A percentile compares a stretch with the other conserved stretches of the same genome.
phyloP scores from a whole-genome alignment of 2,888 invertebrate genomes.

The Ophioninae sp. region DNA sequence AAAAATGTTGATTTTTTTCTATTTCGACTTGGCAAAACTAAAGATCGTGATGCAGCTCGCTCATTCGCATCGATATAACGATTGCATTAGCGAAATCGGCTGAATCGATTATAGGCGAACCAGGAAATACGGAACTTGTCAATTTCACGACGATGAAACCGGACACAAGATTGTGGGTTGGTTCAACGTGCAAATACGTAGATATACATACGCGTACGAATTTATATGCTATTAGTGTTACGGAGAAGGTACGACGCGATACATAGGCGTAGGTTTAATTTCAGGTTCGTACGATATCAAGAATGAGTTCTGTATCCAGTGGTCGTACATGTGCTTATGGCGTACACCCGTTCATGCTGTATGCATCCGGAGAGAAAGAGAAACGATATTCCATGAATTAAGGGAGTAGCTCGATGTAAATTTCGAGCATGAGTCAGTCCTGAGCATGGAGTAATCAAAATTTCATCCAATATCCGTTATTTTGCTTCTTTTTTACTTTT shows the following conservation, averaged over 20 bases:
- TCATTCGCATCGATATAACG: not conserved
- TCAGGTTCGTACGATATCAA: constrained; percentile 40
- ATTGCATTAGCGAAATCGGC: constrained; percentile 13
- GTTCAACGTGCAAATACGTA: constrained; percentile 10
- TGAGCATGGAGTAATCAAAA: not conserved
- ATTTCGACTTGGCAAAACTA: not conserved
- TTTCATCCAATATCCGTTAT: not conserved
- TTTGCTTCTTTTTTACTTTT: not conserved
- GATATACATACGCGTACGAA: constrained; percentile 3
- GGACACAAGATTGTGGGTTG: constrained; percentile 30
- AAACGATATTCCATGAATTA: constrained; percentile 51
- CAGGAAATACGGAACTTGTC: constrained; percentile 55
- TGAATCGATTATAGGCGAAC: constrained; percentile 22
- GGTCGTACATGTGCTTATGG: constrained; percentile 24
- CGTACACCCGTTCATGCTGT: not conserved
- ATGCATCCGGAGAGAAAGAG: not conserved
- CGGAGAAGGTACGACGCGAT: constrained; percentile 40
- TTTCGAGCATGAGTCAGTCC: not conserved
- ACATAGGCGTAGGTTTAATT: constrained; percentile 59
- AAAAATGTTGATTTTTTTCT: too few species aligned
- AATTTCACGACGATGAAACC: constrained; percentile 41
- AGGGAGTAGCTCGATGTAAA: not conserved
- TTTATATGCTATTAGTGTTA: constrained; percentile 30
- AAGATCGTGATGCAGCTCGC: not conserved
- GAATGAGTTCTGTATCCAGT: constrained; percentile 35